phyloP scores from a whole-genome alignment of 2,113 vertebrate species.

The Nansenia antarctica region DNA sequence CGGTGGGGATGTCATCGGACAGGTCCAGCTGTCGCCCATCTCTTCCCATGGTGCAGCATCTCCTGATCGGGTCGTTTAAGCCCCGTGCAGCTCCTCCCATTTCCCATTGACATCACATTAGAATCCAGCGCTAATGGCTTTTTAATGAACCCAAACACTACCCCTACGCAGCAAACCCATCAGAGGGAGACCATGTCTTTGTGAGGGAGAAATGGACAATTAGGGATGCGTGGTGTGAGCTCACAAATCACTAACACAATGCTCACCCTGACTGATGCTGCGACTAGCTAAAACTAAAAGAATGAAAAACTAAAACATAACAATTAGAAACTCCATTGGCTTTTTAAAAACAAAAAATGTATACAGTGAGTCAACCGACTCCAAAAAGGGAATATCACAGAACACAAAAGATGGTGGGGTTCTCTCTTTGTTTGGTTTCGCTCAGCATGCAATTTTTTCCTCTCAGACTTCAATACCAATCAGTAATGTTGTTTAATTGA shows the following conservation, averaged over 20 bases:
- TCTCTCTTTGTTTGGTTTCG: slow-evolving; percentile 15
- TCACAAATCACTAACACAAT: neutral
- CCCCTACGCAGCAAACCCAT: slow-evolving; percentile 1
- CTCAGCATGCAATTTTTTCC: slow-evolving; percentile 28
- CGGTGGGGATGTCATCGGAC: slow-evolving; percentile 17
- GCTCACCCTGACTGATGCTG: neutral
- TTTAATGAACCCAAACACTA: slow-evolving; percentile 32
- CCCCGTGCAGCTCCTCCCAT: slow-evolving; percentile 5
- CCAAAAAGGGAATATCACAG: slow-evolving; percentile 23
- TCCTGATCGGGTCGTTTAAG: slow-evolving; percentile 28
- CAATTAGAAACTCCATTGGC: neutral
- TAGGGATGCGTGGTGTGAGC: no score
- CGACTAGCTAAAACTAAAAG: neutral
- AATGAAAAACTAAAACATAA: neutral
- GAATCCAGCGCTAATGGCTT: slow-evolving; percentile 19
- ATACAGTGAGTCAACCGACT: neutral
- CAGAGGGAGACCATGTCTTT: slow-evolving; percentile 4
- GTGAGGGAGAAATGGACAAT: slow-evolving; percentile 16
- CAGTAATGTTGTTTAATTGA: slow-evolving; percentile 33
- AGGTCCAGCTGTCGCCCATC: slow-evolving; percentile 34
- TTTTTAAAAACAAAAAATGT: neutral
- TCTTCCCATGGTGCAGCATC: slow-evolving; percentile 11
- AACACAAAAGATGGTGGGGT: slow-evolving; percentile 4
- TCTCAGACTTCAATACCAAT: slow-evolving; percentile 40
- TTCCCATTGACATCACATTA: slow-evolving; percentile 18